phyloP scores from a whole-genome alignment of 2,888 invertebrate species.

The Drosophila recens region DNA sequence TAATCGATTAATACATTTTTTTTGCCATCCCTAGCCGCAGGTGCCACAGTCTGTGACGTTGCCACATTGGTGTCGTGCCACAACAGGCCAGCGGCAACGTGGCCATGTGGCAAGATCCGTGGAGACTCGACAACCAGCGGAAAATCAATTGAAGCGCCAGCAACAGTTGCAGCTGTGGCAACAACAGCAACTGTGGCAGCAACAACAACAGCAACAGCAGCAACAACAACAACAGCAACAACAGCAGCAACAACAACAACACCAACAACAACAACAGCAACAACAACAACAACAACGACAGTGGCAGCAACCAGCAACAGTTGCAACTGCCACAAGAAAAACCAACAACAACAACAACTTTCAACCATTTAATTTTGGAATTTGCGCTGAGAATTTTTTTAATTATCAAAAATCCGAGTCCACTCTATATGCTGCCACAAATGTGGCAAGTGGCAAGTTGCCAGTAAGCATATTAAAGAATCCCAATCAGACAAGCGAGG shows the following conservation, averaged over 20 bases:
- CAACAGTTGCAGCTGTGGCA: not conserved
- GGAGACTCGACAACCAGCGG: constrained; percentile 7
- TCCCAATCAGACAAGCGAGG: not conserved
- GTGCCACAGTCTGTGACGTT: not conserved
- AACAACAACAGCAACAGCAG: not conserved
- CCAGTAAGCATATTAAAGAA: constrained; percentile 3
- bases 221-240: constrained; percentile 1
- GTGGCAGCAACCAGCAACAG: constrained; percentile 16
- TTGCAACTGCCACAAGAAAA: not conserved
- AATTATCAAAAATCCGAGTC: not conserved
- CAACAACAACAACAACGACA: not conserved
- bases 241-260: not conserved
- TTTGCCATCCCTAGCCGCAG: too few species aligned
- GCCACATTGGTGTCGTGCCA: constrained; percentile 18
- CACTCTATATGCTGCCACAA: not conserved
- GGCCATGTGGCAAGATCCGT: not conserved
- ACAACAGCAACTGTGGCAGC: too few species aligned
- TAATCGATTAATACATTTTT: too few species aligned
- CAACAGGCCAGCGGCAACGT: not conserved
- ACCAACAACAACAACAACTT: not conserved
- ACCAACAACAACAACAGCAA: constrained; percentile 1
- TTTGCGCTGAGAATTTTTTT: constrained; percentile 39
- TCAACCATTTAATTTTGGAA: constrained; percentile 61
- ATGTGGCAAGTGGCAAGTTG: not conserved
- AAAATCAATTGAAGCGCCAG: constrained; percentile 7